A percentile compares a stretch with the other conserved stretches of the same genome.
Evolutionary conservation across 1,140 invertebrate species (phyloP).

Genomic region (Penaeus japonicus): DNA sequence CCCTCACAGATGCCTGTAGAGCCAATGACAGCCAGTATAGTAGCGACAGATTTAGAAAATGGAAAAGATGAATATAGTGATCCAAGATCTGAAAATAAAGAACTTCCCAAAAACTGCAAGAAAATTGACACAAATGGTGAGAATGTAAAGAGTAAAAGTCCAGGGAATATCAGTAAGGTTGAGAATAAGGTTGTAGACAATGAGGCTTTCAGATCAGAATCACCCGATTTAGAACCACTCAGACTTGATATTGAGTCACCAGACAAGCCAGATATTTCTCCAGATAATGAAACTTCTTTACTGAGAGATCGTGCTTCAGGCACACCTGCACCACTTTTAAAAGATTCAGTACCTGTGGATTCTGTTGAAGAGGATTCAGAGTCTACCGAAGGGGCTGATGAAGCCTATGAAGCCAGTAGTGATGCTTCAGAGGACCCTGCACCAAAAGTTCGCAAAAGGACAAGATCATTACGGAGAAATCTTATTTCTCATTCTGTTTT

Average conservation of each 20-base stretch:
- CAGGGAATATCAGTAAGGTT: not conserved
- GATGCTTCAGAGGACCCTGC: constrained; percentile 40
- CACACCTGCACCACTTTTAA: not conserved
- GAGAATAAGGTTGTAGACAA: not conserved
- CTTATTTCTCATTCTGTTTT: not conserved
- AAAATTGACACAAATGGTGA: not conserved
- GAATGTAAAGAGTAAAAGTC: not conserved
- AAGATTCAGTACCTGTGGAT: not conserved
- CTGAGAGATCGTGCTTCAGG: no score
- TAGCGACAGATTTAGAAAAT: not conserved
- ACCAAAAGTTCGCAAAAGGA: not conserved
- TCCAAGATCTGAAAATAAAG: not conserved
- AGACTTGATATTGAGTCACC: no score
- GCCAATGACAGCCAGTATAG: not conserved
- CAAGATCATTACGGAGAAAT: not conserved
- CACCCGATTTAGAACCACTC: no score
- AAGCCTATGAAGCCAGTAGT: constrained; percentile 48
- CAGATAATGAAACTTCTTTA: no score
- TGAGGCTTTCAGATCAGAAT: not conserved
- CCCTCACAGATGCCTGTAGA: no score
- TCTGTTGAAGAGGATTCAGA: constrained; percentile 12
- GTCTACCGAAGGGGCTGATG: constrained; percentile 7
- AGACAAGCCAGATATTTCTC: no score
- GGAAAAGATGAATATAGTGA: not conserved
- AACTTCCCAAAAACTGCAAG: not conserved